Percentiles rank a stretch among this genome's conserved stretches.
Evolutionary conservation across 2,888 invertebrate species (phyloP).

Genomic region (Rhyacophila evoluta): DNA sequence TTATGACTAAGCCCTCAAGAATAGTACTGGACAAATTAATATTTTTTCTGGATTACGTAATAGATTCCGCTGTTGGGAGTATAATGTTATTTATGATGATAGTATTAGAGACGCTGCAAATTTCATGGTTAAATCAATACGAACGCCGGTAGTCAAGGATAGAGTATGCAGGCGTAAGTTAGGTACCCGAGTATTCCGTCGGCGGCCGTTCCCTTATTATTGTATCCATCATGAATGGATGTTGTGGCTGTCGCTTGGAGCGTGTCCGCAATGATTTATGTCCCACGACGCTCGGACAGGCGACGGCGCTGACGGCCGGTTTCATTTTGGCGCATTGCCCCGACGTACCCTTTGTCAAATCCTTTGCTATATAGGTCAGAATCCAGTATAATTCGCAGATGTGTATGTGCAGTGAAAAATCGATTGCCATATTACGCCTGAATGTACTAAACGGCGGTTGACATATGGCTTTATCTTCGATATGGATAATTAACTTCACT

Average conservation of each 20-base stretch:
- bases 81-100: not conserved
- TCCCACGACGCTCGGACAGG: conserved; percentile 43
- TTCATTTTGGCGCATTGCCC: conserved; percentile 46
- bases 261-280: conserved; percentile 53
- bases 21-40: too few relatives aligned
- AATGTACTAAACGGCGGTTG: not conserved
- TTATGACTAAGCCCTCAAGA: too few relatives aligned
- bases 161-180: not conserved
- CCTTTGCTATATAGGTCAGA: conserved; percentile 27
- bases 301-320: conserved; percentile 50
- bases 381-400: not conserved
- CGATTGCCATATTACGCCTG: not conserved
- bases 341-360: conserved; percentile 28
- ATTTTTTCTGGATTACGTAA: too few relatives aligned
- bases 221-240: conserved; percentile 44
- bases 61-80: too few relatives aligned
- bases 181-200: not conserved
- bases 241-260: conserved; percentile 50
- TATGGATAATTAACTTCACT: not conserved
- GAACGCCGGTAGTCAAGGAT: not conserved
- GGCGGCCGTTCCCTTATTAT: conserved; percentile 37
- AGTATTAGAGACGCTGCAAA: not conserved
- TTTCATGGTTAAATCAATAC: not conserved
- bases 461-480: conserved; percentile 2
- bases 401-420: conserved; percentile 5